Evolutionary conservation across 2,113 vertebrate genomes (phyloP).

Genomic region (Falco punctatus): DNA sequence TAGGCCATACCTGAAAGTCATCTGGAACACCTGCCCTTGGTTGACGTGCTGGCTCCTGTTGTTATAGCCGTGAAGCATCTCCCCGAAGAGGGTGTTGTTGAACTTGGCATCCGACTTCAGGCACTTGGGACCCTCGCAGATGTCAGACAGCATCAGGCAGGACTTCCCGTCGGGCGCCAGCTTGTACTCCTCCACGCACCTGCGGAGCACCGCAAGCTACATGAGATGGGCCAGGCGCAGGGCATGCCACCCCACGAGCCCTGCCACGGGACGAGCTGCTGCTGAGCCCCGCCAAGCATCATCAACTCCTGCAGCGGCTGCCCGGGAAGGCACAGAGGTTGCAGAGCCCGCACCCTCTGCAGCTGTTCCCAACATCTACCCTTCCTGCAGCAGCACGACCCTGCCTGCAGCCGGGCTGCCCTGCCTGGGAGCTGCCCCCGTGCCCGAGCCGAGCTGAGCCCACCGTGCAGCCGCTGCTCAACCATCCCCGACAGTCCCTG

Average conservation of each 20-base stretch:
- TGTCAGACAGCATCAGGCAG: conserved; percentile 90
- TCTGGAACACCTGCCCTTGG: conserved; percentile 96
- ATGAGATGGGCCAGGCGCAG: not conserved
- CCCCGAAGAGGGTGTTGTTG: conserved; percentile 94
- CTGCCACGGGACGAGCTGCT: accelerated
- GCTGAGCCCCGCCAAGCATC: accelerated
- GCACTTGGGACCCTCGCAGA: conserved; percentile 92
- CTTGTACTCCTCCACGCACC: conserved; percentile 97
- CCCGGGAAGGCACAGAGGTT: accelerated
- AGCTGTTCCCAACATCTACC: not conserved
- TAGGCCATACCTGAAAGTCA: conserved; percentile 90
- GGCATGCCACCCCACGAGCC: accelerated
- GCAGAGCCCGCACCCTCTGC: not conserved
- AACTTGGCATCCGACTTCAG: conserved; percentile 86
- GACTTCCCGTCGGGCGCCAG: conserved; percentile 93
- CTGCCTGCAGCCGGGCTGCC: not conserved
- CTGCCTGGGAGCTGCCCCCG: accelerated
- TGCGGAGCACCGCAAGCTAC: conserved; percentile 32
- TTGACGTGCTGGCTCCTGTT: conserved; percentile 94
- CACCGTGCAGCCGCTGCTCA: accelerated
- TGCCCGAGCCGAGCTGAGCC: not conserved
- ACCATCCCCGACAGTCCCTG: accelerated
- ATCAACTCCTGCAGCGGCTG: not conserved
- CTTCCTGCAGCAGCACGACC: not conserved
- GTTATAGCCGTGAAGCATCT: conserved; percentile 97